Evolutionary conservation across 2,888 invertebrate genomes (phyloP).

Genomic region (Parapristionchus giblindavisi): DNA sequence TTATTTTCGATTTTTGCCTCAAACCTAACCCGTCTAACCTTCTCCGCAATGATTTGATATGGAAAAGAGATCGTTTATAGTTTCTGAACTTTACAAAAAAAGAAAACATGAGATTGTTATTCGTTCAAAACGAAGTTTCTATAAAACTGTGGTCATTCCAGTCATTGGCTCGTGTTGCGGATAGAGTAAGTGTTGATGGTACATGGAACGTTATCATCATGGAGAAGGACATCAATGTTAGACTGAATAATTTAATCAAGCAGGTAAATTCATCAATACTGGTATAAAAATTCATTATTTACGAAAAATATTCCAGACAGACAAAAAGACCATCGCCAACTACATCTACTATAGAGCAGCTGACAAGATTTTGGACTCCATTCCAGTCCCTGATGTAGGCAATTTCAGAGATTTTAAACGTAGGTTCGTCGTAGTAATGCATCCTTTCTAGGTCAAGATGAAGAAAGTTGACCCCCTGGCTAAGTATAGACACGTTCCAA

Average conservation of each 20-base stretch:
- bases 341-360: background rate
- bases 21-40: too few species aligned
- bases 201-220: constrained; percentile 7
- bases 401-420: too few species aligned
- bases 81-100: too few species aligned
- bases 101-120: too few species aligned
- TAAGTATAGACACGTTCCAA: too few species aligned
- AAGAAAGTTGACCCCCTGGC: too few species aligned
- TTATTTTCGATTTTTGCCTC: too few species aligned
- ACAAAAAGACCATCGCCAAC: background rate
- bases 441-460: too few species aligned
- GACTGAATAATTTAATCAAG: background rate
- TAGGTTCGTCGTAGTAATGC: too few species aligned
- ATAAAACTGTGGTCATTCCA: background rate
- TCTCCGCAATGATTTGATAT: too few species aligned
- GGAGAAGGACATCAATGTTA: constrained; percentile 23
- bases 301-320: background rate
- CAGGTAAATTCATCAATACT: background rate
- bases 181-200: background rate
- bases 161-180: background rate
- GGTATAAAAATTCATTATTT: background rate
- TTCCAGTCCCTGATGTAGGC: background rate
- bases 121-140: background rate
- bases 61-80: too few species aligned
- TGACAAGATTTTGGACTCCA: background rate